Conservation (phyloP, 2,888 invertebrate species). For the Lasioglossum pauxillum region DNA sequence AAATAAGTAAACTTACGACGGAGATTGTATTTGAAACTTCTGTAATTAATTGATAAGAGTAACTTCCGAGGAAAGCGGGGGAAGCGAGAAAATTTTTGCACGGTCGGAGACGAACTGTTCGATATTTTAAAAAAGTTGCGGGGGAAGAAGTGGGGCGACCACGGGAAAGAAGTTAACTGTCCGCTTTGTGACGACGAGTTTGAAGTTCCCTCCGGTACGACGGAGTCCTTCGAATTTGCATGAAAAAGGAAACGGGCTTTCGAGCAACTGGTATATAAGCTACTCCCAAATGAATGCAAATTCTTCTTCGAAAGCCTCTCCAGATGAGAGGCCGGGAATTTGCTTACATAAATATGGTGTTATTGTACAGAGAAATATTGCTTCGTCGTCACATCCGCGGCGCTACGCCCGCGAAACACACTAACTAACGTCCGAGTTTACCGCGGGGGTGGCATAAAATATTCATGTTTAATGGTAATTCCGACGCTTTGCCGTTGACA, state of each 20-base stretch:
- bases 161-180: slow-evolving; percentile 65
- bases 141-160: slow-evolving; percentile 38
- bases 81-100: neutral
- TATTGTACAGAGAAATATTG: slow-evolving; percentile 70
- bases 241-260: slow-evolving; percentile 74
- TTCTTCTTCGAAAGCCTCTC: slow-evolving; percentile 75
- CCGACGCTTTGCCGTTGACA: slow-evolving; percentile 30
- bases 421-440: slow-evolving; percentile 59
- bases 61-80: neutral
- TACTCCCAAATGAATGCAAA: slow-evolving; percentile 78
- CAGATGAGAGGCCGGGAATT: slow-evolving; percentile 71
- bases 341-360: slow-evolving; percentile 77
- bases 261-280: slow-evolving; percentile 76
- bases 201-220: slow-evolving; percentile 50
- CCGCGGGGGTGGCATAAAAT: slow-evolving; percentile 54
- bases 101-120: slow-evolving; percentile 1
- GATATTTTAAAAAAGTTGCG: slow-evolving; percentile 54
- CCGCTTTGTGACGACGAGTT: slow-evolving; percentile 65
- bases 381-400: slow-evolving; percentile 55
- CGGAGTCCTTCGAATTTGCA: slow-evolving; percentile 75
- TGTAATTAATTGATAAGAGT: slow-evolving; percentile 9
- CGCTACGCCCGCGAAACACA: slow-evolving; percentile 43
- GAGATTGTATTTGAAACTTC: slow-evolving; percentile 6
- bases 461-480: slow-evolving; percentile 66
- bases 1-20: neutral